Base-by-base conservation (phyloP, 2,888 invertebrate species). In the Ophonus ardosiacus region DNA sequence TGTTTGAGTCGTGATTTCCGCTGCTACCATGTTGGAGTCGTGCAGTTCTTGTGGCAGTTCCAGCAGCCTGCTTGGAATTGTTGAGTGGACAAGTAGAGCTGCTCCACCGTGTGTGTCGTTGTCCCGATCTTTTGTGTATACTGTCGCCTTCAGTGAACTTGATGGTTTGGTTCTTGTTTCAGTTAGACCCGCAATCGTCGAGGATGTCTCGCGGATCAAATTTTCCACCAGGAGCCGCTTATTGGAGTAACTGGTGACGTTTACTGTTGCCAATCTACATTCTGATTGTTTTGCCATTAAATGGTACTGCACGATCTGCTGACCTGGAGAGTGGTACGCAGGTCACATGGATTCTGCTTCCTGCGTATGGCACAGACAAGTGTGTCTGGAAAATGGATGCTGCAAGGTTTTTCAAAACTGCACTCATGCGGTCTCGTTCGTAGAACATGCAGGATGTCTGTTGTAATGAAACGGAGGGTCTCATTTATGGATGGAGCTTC, bases 151-250 rank as follows among this genome's bases (percentile, higher is more conserved):
- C 17, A 71, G 1, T n/a, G 1, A 40, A 15, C 7, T 15, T 5
- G 1, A 17, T 7, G 18, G 43, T 43, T 43, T 71, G 21, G 71
- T 40, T 7, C 71, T 24, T 1, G 71, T 71, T 7, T 71, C 71
- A n/a, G 71, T n/a, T 7, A 71, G 40, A 1, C 15, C 40, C 1
- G 40, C 38, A 1, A 71, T 18, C 7, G 17, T n/a, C 7, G 7
- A 6, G 1, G 40, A 4, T 15, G 40, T 18, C 17, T 38, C 15
- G 5, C 71, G 7, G 31, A 71, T 24, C 1, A 71, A n/a, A 10
- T 71, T 71, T 18, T 71, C 71, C 15, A 74, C 51, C 8, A 74
- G 43, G 0, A 51, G 43, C 5, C 74, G 74, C 40, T 43, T 74
- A 0, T 74, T 74, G 51, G 17, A 15, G 5, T 8, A 17, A 8